Base-by-base conservation (phyloP, 2,113 vertebrate genomes). In the Neodontobutis hainanensis region DNA sequence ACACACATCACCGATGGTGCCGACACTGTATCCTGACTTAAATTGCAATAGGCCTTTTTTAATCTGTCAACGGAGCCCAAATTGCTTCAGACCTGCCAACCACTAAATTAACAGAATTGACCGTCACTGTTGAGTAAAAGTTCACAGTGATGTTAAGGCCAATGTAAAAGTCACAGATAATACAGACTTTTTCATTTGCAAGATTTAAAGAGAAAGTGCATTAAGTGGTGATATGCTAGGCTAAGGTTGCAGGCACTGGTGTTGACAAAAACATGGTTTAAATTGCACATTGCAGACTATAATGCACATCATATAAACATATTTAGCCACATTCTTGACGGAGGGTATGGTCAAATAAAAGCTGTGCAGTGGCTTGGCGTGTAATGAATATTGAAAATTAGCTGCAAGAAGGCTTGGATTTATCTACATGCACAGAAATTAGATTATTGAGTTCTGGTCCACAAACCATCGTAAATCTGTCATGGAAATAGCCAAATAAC, bases 401-500 rank as follows among this genome's bases (percentile, higher is more conserved):
- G 1, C 34, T 3, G 49, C 79, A 59, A 81, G 78, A 65, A 82
- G 12, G 19, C 73, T 78, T 85, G 63, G 48, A 82, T 88, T 89
- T 87, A 67, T 89, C 87, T 87, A 52, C 65, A 83, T 80, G 53
- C 45, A 40, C 82, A 71, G 73, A 85, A 76, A 60, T 65, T 35
- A 45, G 57, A 75, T 73, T 66, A 85, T 85, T 82, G 73, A 75
- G 69, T 83, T 65, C 19, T 27, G 19, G 72, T 83, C 84, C 65
- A 68, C 77, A 36, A 76, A 66, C 65, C 86, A 83, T 60, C 76
- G 87, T 88, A 90, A 89, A 87, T 87, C 84, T 90, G 82, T 83
- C 87, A 88, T 68, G 61, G 51, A 79, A 73, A 49, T 44, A 80
- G 88, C 88, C 87, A 90, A 92, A 90, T 78, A 73, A 80, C 82